Evolutionary conservation across 1,140 invertebrate species (phyloP).

Genomic region (Cephus cinctus): DNA sequence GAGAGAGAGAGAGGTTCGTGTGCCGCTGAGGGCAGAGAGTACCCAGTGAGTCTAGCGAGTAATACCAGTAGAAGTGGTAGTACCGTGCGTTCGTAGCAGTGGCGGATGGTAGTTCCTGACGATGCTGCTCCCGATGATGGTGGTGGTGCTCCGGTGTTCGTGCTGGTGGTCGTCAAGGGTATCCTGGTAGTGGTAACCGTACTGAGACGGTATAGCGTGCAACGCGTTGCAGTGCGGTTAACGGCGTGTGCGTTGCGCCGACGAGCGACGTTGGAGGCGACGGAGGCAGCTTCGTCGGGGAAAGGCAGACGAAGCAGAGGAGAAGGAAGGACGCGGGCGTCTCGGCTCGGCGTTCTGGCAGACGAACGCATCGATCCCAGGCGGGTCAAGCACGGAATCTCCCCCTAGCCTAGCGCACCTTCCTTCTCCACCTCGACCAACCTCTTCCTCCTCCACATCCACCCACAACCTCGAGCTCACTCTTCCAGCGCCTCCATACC

Average conservation of each 20-base stretch:
- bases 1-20: conserved; percentile 16
- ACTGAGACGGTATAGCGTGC: conserved; percentile 34
- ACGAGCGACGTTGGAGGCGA: conserved; percentile 34
- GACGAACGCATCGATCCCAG: conserved; percentile 58
- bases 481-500: conserved; percentile 16
- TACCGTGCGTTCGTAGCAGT: too few relatives aligned
- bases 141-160: too few relatives aligned
- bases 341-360: conserved; percentile 53
- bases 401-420: conserved; percentile 13
- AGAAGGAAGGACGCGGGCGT: conserved; percentile 49
- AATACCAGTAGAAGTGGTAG: too few relatives aligned
- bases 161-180: conserved; percentile 12
- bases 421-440: conserved; percentile 14
- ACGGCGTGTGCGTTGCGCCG: conserved; percentile 52
- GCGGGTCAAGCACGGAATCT: conserved; percentile 54
- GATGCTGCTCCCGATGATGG: conserved; percentile 14
- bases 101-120: conserved; percentile 5
- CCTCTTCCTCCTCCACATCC: conserved; percentile 10
- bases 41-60: too few relatives aligned
- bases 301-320: conserved; percentile 22
- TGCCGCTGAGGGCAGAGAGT: conserved; percentile 5
- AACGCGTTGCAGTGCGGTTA: conserved; percentile 51
- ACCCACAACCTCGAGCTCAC: conserved; percentile 15
- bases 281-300: background rate
- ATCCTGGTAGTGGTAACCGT: conserved; percentile 15